Percentiles rank a stretch among this genome's conserved stretches.
phyloP scores from a whole-genome alignment of 2,888 invertebrate species.

The Megalurothrips usitatus region DNA sequence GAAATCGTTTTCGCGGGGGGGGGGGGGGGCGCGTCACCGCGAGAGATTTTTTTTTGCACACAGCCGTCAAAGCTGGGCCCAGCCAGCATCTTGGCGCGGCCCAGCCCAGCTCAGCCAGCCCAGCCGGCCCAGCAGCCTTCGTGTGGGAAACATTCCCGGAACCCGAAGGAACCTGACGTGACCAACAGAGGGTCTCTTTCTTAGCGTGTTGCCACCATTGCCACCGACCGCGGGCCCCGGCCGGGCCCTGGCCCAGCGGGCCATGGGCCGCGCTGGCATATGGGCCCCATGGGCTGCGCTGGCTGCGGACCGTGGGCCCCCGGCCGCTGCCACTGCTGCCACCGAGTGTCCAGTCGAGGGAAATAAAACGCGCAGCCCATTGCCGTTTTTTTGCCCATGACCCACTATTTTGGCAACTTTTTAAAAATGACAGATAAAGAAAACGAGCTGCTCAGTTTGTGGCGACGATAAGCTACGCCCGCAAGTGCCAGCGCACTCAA shows the following conservation, averaged over 20 bases:
- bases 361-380: background rate
- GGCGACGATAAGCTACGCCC: too few relatives aligned
- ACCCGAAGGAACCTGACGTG: slow-evolving; percentile 21
- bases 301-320: background rate
- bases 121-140: background rate
- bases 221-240: too few relatives aligned
- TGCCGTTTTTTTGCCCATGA: too few relatives aligned
- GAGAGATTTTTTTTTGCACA: too few relatives aligned
- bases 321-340: too few relatives aligned
- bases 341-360: background rate
- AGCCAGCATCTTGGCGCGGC: background rate
- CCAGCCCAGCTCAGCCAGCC: background rate
- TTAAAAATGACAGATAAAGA: too few relatives aligned
- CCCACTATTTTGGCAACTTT: too few relatives aligned
- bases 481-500: too few relatives aligned
- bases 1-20: background rate
- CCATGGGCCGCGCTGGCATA: background rate
- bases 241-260: background rate
- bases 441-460: too few relatives aligned
- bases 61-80: too few relatives aligned
- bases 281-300: background rate
- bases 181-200: background rate
- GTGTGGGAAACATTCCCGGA: slow-evolving; percentile 24
- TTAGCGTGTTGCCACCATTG: background rate
- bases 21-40: background rate